Conservation (phyloP, 2,113 vertebrate species). For the Catharus bicknelli region DNA sequence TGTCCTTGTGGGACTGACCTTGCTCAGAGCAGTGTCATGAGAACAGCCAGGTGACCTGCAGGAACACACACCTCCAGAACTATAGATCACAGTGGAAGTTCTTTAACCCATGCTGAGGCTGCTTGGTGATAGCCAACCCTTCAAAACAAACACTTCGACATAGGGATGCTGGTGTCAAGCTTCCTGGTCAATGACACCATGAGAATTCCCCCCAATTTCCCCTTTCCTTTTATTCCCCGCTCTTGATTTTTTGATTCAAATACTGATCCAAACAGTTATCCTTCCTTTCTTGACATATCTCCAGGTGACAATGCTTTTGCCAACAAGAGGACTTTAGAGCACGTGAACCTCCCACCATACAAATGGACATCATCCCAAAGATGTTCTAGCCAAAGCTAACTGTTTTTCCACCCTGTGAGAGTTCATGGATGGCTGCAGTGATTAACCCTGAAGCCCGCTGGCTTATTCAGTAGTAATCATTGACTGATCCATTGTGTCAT, state of each 20-base stretch:
- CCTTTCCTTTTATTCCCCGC: accelerated
- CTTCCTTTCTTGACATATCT: not conserved
- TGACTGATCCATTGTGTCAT: slow-evolving; percentile 51
- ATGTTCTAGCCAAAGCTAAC: not conserved
- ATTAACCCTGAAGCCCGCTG: not conserved
- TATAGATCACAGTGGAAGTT: not conserved
- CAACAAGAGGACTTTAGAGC: not conserved
- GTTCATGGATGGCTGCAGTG: slow-evolving; percentile 36
- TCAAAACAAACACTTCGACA: not conserved
- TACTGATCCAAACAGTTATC: not conserved
- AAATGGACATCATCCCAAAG: not conserved
- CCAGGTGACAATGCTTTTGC: not conserved
- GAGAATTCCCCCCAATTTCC: not conserved
- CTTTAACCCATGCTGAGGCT: not conserved
- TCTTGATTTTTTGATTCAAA: not conserved
- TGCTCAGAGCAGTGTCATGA: not conserved
- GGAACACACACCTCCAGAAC: not conserved
- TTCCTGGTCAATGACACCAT: not conserved
- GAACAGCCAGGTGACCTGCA: not conserved
- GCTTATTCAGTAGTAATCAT: not conserved
- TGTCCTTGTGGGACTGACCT: not conserved
- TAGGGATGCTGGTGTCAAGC: not conserved
- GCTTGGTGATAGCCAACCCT: not conserved
- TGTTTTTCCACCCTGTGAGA: not conserved
- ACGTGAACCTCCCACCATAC: not conserved